Base-by-base conservation (phyloP, 2,888 invertebrate genomes). In the Himalopsyche tibetana region DNA sequence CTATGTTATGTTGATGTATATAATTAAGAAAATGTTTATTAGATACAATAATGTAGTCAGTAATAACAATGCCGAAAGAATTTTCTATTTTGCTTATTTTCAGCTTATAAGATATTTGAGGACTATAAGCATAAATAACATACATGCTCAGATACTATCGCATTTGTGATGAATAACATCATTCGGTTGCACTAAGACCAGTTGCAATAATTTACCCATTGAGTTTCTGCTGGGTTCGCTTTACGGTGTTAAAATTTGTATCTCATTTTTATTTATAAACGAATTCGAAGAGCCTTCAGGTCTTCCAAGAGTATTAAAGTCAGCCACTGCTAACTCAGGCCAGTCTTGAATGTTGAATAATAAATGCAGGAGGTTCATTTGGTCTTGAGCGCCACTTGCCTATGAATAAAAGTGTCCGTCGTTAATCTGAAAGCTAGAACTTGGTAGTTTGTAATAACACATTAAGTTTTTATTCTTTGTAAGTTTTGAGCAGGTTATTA, bases 261-360 rank as follows among this genome's bases (percentile, higher is more conserved):
- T 63, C 63, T 19, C 63, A 9, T 63, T 19, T 63, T 63, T 63
- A 63, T 63, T 63, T 28, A 63, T 63, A 63, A 63, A 63, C 19
- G n/a, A 19, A n/a, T 28, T 63, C 63, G 19, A 63, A 63, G 63
- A 63, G 28, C 63, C 28, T n/a, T 8, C 19, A 5, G 63, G n/a
- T 63, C 19, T 19, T n/a, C 28, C 15, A 74, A 74, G 11, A 74
- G 74, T 74, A 74, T 36, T 74, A 74, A 74, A 36, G 36, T 36
- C 74, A 38, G 36, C 74, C 15, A 74, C 4, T 15, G 28, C 38
- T 15, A 63, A 11, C 40, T 17, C 11, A 42, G 63, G n/a, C 8
- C n/a, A 83, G 40, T 56, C 36, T 28, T 12, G 38, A 12, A 12
- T 74, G 15, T 36, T 74, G 36, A 74, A 74, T 74, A 74, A 74